phyloP scores from a whole-genome alignment of 2,888 invertebrate genomes.

The Xestia ashworthii region DNA sequence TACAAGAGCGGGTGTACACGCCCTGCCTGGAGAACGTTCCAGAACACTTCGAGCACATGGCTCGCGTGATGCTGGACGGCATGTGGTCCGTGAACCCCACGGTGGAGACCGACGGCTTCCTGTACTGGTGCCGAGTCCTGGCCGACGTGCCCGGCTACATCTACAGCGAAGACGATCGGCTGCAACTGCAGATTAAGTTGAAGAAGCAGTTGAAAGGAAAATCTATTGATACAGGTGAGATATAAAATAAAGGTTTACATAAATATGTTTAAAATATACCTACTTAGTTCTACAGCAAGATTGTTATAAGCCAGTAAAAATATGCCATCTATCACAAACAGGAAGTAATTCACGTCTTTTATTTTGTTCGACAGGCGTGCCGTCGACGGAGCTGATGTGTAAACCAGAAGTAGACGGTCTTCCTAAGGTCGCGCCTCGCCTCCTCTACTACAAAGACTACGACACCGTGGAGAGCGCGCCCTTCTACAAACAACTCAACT shows the following conservation, averaged over 20 bases:
- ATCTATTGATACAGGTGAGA: conserved; percentile 77
- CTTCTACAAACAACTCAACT: conserved; percentile 82
- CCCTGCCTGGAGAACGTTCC: conserved; percentile 91
- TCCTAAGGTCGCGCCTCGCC: conserved; percentile 70
- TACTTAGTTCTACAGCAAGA: neutral
- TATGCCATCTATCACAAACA: neutral
- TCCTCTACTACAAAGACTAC: conserved; percentile 84
- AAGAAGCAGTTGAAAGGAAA: conserved; percentile 76
- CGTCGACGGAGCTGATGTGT: conserved; percentile 72
- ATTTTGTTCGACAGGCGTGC: conserved; percentile 75
- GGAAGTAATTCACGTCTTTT: neutral
- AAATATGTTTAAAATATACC: too few species aligned
- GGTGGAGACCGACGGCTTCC: conserved; percentile 86
- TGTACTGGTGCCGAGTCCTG: conserved; percentile 90
- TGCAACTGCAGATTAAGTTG: conserved; percentile 74
- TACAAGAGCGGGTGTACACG: conserved; percentile 91
- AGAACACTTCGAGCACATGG: conserved; percentile 92
- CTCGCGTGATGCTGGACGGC: conserved; percentile 92
- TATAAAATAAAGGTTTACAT: neutral
- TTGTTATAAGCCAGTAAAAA: neutral
- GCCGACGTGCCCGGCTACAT: conserved; percentile 91
- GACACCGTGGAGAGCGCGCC: conserved; percentile 82
- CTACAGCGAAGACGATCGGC: conserved; percentile 82
- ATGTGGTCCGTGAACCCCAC: conserved; percentile 93
- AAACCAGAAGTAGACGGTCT: conserved; percentile 77